Evolutionary conservation across 2,113 vertebrate species (phyloP), one percentile per base, ranked within the genome.

Genomic region (Misgurnus anguillicaudatus): DNA sequence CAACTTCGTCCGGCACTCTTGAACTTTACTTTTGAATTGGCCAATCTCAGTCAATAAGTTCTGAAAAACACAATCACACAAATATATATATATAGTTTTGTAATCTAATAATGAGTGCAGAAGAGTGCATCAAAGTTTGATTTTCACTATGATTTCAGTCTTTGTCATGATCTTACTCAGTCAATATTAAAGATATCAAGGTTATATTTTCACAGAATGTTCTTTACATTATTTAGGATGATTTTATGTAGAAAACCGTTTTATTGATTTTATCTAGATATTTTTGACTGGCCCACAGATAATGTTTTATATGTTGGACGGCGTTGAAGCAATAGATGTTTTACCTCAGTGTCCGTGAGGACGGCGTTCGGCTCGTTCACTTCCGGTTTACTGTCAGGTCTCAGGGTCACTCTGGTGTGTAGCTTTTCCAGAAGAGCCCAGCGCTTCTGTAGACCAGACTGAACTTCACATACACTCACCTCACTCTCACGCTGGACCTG

Each of bases 371-470:
- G 75, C 62, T 90, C 88, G 24, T 77, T 51, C 9, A n/a, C 38
- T 61, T 55, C 75, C 42, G 14, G 60, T 9, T 17, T 60, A 11
- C 75, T 85, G 64, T 86, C 79, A 24, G 86, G 91, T 55, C 80
- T 87, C 42, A 92, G 84, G 0, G 91, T 93, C 17, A 93, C 88
- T 47, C 86, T 86, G 3, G 86, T 80, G 75, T 94, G 93, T 14
- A 93, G 86, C 74, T 89, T 84, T 80, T 90, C 92, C 84, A 94
- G 87, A 80, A 80, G 86, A 48, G 80, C 80, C 93, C 93, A 94
- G 78, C 85, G 88, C 69, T 80, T 74, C 24, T 81, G 83, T 4
- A 92, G 77, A 9, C 79, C 82, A 71, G 76, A 80, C 75, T 87
- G 86, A 78, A 89, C n/a, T 7, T 81, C 86, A 82, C 83, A 83